A percentile compares a stretch with the other conserved stretches of the same genome.
Evolutionary conservation across 2,113 vertebrate genomes (phyloP).

Genomic region (Ahaetulla prasina): DNA sequence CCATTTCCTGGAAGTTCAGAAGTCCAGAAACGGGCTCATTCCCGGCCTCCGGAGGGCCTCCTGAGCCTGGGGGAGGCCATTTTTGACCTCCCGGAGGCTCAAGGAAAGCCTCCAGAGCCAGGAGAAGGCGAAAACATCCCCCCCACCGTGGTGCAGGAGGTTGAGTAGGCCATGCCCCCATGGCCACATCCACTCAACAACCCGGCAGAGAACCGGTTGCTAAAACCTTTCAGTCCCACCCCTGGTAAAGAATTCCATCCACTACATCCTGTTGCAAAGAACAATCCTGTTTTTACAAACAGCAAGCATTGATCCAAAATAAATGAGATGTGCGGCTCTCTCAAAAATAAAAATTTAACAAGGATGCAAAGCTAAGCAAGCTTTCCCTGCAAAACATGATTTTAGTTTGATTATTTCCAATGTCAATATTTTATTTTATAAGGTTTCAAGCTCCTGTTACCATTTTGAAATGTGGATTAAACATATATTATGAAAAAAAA

Average conservation of each 20-base stretch:
- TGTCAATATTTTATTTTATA: not conserved
- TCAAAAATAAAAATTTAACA: not conserved
- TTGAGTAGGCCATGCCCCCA: no score
- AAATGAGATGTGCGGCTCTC: not conserved
- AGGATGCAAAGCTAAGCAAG: not conserved
- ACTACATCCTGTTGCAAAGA: not conserved
- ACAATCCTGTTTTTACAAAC: not conserved
- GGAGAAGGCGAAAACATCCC: no score
- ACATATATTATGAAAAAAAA: not conserved
- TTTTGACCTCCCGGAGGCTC: no score
- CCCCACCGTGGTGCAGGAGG: no score
- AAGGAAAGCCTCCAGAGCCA: no score
- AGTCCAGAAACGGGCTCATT: no score
- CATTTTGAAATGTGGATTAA: not conserved
- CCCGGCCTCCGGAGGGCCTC: no score
- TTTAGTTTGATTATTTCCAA: not conserved
- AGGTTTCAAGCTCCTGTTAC: not conserved
- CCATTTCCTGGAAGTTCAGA: no score
- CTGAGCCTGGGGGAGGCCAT: no score
- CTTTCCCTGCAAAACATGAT: not conserved
- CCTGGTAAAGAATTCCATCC: not conserved
- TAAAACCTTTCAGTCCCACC: no score
- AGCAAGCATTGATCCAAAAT: not conserved
- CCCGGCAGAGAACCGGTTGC: no score
- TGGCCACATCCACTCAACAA: no score